phyloP scores from a whole-genome alignment of 1,140 invertebrate genomes.

The Bombus affinis region DNA sequence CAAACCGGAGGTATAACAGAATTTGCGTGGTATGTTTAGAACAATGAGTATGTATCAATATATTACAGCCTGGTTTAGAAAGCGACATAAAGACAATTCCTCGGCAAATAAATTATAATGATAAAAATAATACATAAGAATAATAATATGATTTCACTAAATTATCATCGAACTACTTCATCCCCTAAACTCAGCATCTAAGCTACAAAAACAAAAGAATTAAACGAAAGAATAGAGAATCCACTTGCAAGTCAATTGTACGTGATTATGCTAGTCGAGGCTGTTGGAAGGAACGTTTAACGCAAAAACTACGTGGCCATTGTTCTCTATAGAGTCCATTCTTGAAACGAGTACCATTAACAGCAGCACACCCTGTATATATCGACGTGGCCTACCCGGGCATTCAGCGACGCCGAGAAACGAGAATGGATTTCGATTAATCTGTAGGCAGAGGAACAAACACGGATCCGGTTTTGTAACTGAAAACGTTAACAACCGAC shows the following conservation, averaged over 20 bases:
- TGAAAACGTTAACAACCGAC: conserved; percentile 40
- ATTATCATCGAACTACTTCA: background rate
- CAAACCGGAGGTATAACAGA: background rate
- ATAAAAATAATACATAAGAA: background rate
- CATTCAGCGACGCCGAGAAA: background rate
- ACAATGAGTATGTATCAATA: background rate
- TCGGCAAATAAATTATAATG: background rate
- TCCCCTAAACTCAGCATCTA: background rate
- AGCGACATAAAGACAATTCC: background rate
- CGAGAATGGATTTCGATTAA: conserved; percentile 42
- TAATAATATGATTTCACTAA: background rate
- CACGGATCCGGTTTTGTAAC: conserved; percentile 47
- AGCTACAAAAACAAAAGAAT: background rate
- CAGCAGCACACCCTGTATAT: conserved; percentile 1
- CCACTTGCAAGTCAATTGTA: background rate
- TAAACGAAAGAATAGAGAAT: background rate
- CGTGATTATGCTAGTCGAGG: background rate
- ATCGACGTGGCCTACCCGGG: background rate
- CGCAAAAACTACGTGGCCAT: background rate
- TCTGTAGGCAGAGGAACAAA: conserved; percentile 27
- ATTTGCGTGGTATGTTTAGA: background rate
- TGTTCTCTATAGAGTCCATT: background rate
- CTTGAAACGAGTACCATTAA: conserved; percentile 5
- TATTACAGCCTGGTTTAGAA: background rate
- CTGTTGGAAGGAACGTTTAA: background rate